Conservation (phyloP, 1,140 invertebrate species). For the Solenopsis invicta region DNA sequence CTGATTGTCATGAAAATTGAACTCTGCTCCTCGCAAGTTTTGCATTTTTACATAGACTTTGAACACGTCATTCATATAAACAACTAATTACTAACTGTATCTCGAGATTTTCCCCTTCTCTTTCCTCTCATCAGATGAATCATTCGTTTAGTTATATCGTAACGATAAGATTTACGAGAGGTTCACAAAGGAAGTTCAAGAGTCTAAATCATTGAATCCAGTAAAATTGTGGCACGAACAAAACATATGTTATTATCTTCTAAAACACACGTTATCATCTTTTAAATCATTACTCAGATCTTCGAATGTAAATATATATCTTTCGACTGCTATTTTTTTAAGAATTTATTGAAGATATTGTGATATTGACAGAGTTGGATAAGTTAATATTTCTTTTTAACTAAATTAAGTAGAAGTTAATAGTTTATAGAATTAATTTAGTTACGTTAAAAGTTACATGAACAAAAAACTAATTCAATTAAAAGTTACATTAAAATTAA, state of each 20-base stretch:
- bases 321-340: neutral
- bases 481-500: too few relatives aligned
- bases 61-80: neutral
- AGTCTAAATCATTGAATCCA: neutral
- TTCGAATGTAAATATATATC: neutral
- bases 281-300: neutral
- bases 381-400: too few relatives aligned
- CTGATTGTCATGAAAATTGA: conserved; percentile 19
- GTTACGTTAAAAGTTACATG: too few relatives aligned
- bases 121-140: neutral
- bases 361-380: neutral
- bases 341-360: neutral
- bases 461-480: too few relatives aligned
- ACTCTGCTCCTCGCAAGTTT: conserved; percentile 14
- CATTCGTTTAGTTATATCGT: neutral
- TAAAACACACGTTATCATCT: neutral
- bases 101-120: neutral
- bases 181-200: neutral
- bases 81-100: conserved; percentile 1
- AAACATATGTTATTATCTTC: neutral
- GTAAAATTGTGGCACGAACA: neutral
- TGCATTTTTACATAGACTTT: conserved; percentile 17
- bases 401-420: too few relatives aligned
- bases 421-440: too few relatives aligned
- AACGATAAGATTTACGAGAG: conserved; percentile 29